These are phyloP conservation scores for Mohoua ochrocephala DNA, from an alignment of 2,113 vertebrate species.

Conservation along the genomic window DNA sequence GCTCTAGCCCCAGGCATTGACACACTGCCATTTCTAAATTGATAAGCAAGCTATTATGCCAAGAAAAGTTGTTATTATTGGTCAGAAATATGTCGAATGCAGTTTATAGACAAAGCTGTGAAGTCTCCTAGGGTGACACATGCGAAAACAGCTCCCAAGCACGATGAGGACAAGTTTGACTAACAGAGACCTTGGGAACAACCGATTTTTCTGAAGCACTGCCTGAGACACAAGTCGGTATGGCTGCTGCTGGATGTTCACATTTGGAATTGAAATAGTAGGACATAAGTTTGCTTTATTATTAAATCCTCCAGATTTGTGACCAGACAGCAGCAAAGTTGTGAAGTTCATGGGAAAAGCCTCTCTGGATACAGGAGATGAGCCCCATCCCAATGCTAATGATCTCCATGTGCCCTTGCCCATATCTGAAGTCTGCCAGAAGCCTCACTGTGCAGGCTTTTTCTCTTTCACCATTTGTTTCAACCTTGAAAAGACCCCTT, in stretches of 20 bases:
- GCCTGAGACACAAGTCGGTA: not conserved
- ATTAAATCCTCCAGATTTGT: too few relatives aligned
- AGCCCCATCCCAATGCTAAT: not conserved
- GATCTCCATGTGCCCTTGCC: not conserved
- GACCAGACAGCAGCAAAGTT: not conserved
- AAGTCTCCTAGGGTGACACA: not conserved
- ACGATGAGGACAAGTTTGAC: not conserved
- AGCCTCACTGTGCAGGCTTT: not conserved
- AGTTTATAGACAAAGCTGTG: not conserved
- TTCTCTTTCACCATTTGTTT: not conserved
- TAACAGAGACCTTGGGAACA: not conserved
- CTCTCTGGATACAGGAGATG: not conserved
- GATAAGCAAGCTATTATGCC: not conserved
- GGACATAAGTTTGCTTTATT: not conserved
- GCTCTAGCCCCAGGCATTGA: not conserved
- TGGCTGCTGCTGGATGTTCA: not conserved
- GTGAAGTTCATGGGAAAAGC: not conserved
- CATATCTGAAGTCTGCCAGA: not conserved
- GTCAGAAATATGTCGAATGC: not conserved
- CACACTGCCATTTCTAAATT: not conserved
- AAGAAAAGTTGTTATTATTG: not conserved
- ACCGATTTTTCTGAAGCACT: not conserved
- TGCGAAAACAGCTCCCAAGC: not conserved
- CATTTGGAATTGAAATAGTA: not conserved
- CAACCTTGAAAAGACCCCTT: slow-evolving; percentile 4